These are phyloP conservation scores for Dromococcyx pavoninus DNA, from an alignment of 2,797 vertebrate genomes.

Conservation along the genomic window DNA sequence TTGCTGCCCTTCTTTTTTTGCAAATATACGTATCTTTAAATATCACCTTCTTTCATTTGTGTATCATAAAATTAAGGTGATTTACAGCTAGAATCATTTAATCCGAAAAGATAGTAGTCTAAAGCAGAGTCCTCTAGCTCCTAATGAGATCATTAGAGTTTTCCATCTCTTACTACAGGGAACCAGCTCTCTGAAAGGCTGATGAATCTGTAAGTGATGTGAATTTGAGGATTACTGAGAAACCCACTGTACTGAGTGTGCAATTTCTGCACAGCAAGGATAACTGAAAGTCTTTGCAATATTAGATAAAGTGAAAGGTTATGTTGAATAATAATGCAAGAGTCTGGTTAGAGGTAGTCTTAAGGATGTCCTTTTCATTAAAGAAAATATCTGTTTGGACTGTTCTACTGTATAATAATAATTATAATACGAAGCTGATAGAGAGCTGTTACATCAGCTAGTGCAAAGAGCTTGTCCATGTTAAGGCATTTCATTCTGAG, in stretches of 20 bases:
- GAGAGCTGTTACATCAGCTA: not conserved
- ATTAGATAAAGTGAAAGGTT: not conserved
- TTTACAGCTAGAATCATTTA: conserved; percentile 15
- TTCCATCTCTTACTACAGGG: not conserved
- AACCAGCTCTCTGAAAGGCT: not conserved
- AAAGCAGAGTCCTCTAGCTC: not conserved
- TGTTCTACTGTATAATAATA: not conserved
- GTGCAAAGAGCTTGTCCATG: not conserved
- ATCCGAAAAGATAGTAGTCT: not conserved
- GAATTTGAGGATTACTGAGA: conserved; percentile 17
- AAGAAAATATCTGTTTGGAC: not conserved
- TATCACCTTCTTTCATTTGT: not conserved
- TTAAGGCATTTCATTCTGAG: conserved; percentile 5
- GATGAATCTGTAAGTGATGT: not conserved
- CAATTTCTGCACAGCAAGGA: not conserved
- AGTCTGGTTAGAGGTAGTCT: not conserved
- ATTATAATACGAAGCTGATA: not conserved
- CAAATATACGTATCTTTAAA: not conserved
- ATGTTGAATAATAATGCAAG: not conserved
- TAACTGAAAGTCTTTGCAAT: not conserved
- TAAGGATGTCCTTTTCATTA: not conserved
- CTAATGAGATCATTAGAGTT: conserved; percentile 33
- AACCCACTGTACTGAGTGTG: not conserved
- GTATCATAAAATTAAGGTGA: not conserved
- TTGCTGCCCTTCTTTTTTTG: not conserved